Evolutionary conservation across 2,113 vertebrate genomes (phyloP).

Genomic region (Salvelinus sp.): DNA sequence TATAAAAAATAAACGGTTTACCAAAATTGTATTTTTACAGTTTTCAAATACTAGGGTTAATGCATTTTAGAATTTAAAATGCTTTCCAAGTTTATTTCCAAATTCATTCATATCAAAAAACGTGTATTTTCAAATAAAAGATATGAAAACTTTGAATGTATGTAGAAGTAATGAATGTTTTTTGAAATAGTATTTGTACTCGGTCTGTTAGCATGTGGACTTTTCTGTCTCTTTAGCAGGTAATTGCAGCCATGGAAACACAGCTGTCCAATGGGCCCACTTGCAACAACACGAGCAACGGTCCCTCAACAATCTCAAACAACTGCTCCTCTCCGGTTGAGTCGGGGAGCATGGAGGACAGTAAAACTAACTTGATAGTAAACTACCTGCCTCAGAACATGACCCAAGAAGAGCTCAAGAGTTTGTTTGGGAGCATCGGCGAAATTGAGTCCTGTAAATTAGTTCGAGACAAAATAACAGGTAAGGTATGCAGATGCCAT

Average conservation of each 20-base stretch:
- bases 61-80: too few species aligned
- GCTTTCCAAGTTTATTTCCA: too few species aligned
- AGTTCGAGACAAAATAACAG: slow-evolving; percentile 98
- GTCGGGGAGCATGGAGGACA: slow-evolving; percentile 92
- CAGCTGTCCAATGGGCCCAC: slow-evolving; percentile 96
- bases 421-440: slow-evolving; percentile 95
- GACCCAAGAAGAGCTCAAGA: slow-evolving; percentile 97
- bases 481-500: slow-evolving; percentile 67
- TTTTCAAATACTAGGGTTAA: too few species aligned
- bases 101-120: too few species aligned
- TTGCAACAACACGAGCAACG: slow-evolving; percentile 94
- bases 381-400: slow-evolving; percentile 99
- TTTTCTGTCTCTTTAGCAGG: slow-evolving; percentile 82
- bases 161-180: too few species aligned
- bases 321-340: slow-evolving; percentile 94
- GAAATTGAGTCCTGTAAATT: slow-evolving; percentile 98
- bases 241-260: slow-evolving; percentile 99
- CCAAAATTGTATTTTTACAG: too few species aligned
- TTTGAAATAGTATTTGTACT: too few species aligned
- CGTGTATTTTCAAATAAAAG: too few species aligned
- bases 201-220: too few species aligned
- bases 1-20: too few species aligned
- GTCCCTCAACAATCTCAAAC: slow-evolving; percentile 87
- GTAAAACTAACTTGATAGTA: slow-evolving; percentile 98
- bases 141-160: too few species aligned